Conservation (phyloP, 2,797 vertebrate species). For the Glossophaga mutica region DNA sequence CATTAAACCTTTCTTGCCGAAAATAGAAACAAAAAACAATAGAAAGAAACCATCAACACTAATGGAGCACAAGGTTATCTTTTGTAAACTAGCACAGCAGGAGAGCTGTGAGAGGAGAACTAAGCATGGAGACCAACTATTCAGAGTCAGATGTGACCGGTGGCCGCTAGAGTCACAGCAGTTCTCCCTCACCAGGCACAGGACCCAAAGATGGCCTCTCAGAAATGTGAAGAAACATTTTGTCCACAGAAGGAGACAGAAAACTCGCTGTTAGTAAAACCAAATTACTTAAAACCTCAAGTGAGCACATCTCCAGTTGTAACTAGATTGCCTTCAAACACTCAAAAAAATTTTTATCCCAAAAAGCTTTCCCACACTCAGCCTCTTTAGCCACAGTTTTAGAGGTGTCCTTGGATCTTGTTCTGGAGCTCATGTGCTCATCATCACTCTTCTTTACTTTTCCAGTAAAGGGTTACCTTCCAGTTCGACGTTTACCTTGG, state of each 20-base stretch:
- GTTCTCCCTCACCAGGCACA: neutral
- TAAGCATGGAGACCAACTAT: neutral
- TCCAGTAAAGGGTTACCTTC: constrained; percentile 90
- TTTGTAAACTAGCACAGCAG: neutral
- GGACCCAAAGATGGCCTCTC: neutral
- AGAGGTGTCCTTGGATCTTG: neutral
- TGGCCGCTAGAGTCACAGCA: neutral
- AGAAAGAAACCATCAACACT: neutral
- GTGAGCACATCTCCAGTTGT: neutral
- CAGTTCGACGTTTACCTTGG: constrained; percentile 93
- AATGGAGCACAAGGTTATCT: neutral
- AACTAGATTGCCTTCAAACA: neutral
- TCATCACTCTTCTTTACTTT: constrained; percentile 19
- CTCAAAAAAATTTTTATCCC: neutral
- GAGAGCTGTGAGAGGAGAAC: neutral
- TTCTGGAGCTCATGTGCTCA: neutral
- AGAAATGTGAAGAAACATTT: neutral
- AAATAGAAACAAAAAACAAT: neutral
- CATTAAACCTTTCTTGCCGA: neutral
- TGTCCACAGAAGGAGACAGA: fast-evolving
- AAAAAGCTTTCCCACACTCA: neutral
- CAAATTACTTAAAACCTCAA: neutral
- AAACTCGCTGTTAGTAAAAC: neutral
- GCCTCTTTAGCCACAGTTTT: neutral
- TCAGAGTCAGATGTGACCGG: neutral